phyloP scores from a whole-genome alignment of 2,888 invertebrate species.

The Sicus ferrugineus region DNA sequence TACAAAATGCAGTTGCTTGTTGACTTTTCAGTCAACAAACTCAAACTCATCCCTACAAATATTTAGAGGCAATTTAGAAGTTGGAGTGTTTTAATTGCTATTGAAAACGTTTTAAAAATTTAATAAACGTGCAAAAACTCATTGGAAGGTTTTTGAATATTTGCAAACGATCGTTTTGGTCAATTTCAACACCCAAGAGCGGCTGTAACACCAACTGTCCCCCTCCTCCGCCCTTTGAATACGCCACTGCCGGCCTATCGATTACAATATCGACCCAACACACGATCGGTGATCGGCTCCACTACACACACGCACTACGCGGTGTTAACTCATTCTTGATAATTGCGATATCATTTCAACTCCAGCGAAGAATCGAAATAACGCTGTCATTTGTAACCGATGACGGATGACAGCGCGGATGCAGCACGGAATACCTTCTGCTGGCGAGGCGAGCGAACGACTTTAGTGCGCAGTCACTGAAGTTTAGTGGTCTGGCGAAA shows the following conservation, averaged over 20 bases:
- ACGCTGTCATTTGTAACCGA: constrained; percentile 40
- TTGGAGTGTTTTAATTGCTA: not conserved
- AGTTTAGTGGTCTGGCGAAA: constrained; percentile 5
- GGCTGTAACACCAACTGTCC: too few relatives aligned
- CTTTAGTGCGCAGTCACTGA: constrained; percentile 26
- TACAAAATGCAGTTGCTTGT: not conserved
- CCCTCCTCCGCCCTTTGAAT: too few relatives aligned
- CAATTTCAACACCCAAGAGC: too few relatives aligned
- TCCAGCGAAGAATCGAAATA: constrained; percentile 45
- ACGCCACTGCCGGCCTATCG: constrained; percentile 25
- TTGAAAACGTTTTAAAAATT: not conserved
- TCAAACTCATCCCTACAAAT: too few relatives aligned
- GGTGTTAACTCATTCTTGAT: constrained; percentile 57
- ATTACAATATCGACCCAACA: constrained; percentile 29
- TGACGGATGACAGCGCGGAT: constrained; percentile 39
- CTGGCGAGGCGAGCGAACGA: constrained; percentile 28
- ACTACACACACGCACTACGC: constrained; percentile 45
- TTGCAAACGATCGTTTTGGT: too few relatives aligned
- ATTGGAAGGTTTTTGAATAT: too few relatives aligned
- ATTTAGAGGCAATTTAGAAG: not conserved
- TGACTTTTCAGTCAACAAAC: not conserved
- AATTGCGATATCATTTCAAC: constrained; percentile 54
- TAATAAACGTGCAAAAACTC: too few relatives aligned
- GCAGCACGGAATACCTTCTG: constrained; percentile 28
- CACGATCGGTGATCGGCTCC: too few relatives aligned